Evolutionary conservation across 2,888 invertebrate species (phyloP).

Genomic region (Stictocephala bisonia): DNA sequence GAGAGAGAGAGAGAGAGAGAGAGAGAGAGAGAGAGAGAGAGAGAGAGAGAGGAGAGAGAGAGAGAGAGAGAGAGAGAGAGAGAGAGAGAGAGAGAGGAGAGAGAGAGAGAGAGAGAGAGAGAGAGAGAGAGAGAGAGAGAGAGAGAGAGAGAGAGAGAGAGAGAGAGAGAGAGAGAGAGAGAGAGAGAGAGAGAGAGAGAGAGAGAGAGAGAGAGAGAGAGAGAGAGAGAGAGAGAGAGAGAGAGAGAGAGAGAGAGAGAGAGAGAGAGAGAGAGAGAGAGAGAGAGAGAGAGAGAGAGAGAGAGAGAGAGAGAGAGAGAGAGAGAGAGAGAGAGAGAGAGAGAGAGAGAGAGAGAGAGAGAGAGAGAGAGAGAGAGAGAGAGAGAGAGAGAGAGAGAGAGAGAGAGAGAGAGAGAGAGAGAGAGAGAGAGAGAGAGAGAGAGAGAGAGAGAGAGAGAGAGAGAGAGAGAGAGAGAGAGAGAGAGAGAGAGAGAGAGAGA

Average conservation of each 20-base stretch:
- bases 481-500: neutral
- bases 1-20: no score
- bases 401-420: slow-evolving; percentile 2
- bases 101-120: neutral
- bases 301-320: slow-evolving; percentile 1
- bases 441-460: neutral
- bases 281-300: neutral
- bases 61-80: neutral
- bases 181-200: neutral
- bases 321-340: slow-evolving; percentile 27
- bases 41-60: neutral
- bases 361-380: slow-evolving; percentile 8
- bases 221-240: slow-evolving; percentile 16
- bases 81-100: neutral
- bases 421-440: neutral
- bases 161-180: neutral
- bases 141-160: neutral
- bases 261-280: slow-evolving; percentile 2
- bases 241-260: slow-evolving; percentile 27
- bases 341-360: slow-evolving; percentile 4
- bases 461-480: neutral
- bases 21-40: slow-evolving; percentile 12
- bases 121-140: neutral
- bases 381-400: slow-evolving; percentile 27
- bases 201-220: slow-evolving; percentile 23